Evolutionary conservation across 2,113 vertebrate genomes (phyloP).

Genomic region (Sterrhoptilus dennistouni): DNA sequence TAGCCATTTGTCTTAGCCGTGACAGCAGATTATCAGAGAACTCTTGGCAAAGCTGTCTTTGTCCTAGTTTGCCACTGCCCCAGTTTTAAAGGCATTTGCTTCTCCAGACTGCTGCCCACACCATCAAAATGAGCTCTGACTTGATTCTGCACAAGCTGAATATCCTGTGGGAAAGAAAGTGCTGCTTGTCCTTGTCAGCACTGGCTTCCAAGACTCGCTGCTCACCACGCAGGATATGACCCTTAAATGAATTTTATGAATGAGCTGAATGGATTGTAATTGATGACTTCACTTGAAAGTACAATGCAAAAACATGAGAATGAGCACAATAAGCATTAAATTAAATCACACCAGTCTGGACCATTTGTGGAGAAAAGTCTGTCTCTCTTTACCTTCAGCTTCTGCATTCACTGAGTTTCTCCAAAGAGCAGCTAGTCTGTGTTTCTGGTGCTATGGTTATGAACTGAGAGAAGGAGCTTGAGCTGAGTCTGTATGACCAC

Average conservation of each 20-base stretch:
- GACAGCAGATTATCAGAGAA: background rate
- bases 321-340: background rate
- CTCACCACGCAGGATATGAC: background rate
- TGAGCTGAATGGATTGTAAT: constrained; percentile 46
- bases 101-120: background rate
- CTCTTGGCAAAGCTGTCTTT: background rate
- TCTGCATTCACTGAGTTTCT: background rate
- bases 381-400: background rate
- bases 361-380: background rate
- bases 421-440: background rate
- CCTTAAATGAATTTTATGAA: constrained; percentile 50
- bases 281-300: constrained; percentile 23
- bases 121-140: background rate
- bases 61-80: constrained; percentile 7
- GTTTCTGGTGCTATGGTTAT: background rate
- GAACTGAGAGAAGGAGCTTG: background rate
- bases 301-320: constrained; percentile 5
- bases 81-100: background rate
- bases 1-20: background rate
- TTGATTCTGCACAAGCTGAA: background rate
- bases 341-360: background rate
- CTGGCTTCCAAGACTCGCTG: background rate
- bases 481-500: background rate
- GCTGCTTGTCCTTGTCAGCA: background rate
- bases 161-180: background rate